Evolutionary conservation across 1,140 invertebrate species (phyloP), one percentile per base, ranked within the genome.

Genomic region (Atta cephalotes): DNA sequence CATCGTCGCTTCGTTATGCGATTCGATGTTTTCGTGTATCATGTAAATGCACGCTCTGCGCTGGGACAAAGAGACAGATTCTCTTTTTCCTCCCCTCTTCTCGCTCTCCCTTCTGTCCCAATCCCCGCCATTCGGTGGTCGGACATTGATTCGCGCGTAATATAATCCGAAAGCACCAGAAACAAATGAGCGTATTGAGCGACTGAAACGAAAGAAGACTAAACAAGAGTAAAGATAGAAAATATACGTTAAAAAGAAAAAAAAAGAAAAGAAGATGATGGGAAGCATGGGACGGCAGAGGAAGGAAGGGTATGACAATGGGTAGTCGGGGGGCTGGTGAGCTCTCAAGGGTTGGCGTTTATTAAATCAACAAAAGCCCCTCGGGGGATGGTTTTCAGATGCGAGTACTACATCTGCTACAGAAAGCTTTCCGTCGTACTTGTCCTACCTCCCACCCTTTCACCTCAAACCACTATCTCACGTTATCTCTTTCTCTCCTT

Each of bases 361-460:
- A 92, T 92, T 92, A 92, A 92, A 92, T 92, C 91, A 92, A 92
- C 91, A 92, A 90, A 92, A 89, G 87, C 91, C 88, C 81, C 91
- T 70, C 39, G 80, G 85, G 80, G 84, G 91, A 79, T 87, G 86
- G 81, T 90, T 88, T 91, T 88, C 89, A 90, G 89, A 90, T 77
- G 90, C 89, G 84, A 90, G 89, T 86, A 77, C 87, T 90, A 91
- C 90, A 91, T 91, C 87, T 88, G 90, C 89, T 88, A 90, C 82
- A 91, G 90, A 91, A 90, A 91, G 90, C 90, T 90, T 91, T 90
- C 74, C 89, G 68, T 88, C 87, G 79, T 91, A 86, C 51, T 82
- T 78, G 63, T 70, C 60, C 66, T 68, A n/a, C 68, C 56, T 51
- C 58, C 60, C 28, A 21, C 45, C 65, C 71, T 65, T 25, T 58